Evolutionary conservation across 2,113 vertebrate species (phyloP).

Genomic region (Propithecus coquereli): DNA sequence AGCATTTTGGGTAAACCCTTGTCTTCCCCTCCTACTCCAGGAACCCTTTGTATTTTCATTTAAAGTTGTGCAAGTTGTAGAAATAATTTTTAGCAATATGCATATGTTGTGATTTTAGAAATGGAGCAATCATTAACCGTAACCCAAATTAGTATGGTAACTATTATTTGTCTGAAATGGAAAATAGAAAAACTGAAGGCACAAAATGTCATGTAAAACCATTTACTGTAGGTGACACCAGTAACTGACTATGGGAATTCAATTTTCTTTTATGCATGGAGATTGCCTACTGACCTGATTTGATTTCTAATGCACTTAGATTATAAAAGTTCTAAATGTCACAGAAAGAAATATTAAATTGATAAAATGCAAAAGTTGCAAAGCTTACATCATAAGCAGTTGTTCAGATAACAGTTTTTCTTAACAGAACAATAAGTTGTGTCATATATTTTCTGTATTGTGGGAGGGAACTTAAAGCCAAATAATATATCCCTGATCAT

Average conservation of each 20-base stretch:
- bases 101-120: not conserved
- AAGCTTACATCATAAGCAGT: not conserved
- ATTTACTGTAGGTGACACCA: not conserved
- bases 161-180: not conserved
- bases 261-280: not conserved
- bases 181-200: not conserved
- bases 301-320: not conserved
- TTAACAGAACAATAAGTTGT: not conserved
- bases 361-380: not conserved
- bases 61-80: not conserved
- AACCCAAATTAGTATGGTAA: not conserved
- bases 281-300: not conserved
- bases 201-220: not conserved
- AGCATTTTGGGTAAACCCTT: not conserved
- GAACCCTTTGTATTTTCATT: not conserved
- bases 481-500: not conserved
- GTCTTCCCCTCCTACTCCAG: not conserved
- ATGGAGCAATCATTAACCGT: not conserved
- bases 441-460: not conserved
- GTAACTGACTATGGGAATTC: not conserved
- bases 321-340: not conserved
- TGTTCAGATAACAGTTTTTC: not conserved
- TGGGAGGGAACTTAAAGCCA: not conserved
- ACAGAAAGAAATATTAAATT: not conserved
- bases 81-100: not conserved